phyloP scores from a whole-genome alignment of 2,888 invertebrate species.

The Drosophila buzzatii region DNA sequence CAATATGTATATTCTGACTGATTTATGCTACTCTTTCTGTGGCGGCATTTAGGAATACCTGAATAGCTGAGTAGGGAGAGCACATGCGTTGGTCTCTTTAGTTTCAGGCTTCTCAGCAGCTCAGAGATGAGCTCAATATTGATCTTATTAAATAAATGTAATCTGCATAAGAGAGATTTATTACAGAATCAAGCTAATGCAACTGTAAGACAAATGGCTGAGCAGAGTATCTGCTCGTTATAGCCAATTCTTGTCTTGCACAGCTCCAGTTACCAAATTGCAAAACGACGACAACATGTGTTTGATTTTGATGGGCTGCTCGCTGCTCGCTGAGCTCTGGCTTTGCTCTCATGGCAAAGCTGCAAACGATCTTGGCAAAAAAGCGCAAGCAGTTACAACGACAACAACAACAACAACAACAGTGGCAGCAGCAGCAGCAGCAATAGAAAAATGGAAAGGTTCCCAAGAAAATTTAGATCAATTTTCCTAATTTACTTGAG shows the following conservation, averaged over 20 bases:
- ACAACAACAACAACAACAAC: neutral
- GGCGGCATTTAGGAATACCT: too few relatives aligned
- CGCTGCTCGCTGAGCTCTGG: conserved; percentile 7
- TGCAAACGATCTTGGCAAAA: conserved; percentile 58
- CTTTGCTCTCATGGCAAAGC: conserved; percentile 3
- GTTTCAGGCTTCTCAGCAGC: too few relatives aligned
- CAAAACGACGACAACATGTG: conserved; percentile 51
- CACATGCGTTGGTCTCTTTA: too few relatives aligned
- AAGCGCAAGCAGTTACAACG: conserved; percentile 26
- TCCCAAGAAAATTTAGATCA: conserved; percentile 81
- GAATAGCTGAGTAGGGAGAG: too few relatives aligned
- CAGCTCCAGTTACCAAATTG: conserved; percentile 27
- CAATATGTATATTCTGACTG: too few relatives aligned
- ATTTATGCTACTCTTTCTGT: neutral
- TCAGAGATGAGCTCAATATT: too few relatives aligned
- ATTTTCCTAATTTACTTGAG: conserved; percentile 80
- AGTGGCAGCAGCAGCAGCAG: conserved; percentile 19
- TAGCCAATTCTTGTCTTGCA: too few relatives aligned
- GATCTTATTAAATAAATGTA: too few relatives aligned
- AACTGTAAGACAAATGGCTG: too few relatives aligned
- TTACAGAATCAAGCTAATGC: too few relatives aligned
- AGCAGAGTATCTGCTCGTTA: neutral
- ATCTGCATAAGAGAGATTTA: too few relatives aligned
- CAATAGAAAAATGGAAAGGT: conserved; percentile 64
- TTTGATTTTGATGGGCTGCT: conserved; percentile 53